Evolutionary conservation across 2,888 invertebrate genomes (phyloP), one percentile per base, ranked within the genome.

Genomic region (Elegia similella): DNA sequence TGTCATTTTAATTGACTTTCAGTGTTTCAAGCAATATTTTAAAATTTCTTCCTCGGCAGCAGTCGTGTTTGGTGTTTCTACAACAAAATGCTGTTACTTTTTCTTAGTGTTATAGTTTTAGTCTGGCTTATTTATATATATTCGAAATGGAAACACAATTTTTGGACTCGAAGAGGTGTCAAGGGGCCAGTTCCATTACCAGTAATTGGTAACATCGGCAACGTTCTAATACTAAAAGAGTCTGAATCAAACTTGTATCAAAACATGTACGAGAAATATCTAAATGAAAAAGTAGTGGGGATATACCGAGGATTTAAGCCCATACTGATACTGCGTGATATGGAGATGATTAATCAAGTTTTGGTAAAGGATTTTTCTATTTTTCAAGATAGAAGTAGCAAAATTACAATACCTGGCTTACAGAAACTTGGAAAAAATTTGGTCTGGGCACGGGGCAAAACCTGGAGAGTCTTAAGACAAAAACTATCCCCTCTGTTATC

Each of bases 401-500:
- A 68, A 0, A 65, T 65, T 3, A 61, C 63, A 7, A 64, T 23
- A 23, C 23, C 23, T 23, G 23, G 23, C 23, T 23, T 23, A 23
- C 23, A 67, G 6, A 66, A 68, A 6, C 58, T 76, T 5, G 60
- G 69, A 38, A 64, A 65, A 16, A 79, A 77, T 44, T 52, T 81
- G 10, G 72, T 79, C 44, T 58, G 64, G 1, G 70, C 65, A n/a
- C 73, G 77, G 13, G 78, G 77, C 0, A 76, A 78, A 16, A 60
- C 67, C 5, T 82, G 82, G 82, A 75, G 65, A 58, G 57, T 75
- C 17, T 59, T 77, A 54, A 66, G 82, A 17, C 71, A 75, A 32
- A 70, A 75, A 47, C 44, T 80, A 13, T 75, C 78, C 6, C 75
- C 80, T 0, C 65, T 72, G 2, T 81, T 80, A 38, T 72, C 77